Evolutionary conservation across 2,113 vertebrate genomes (phyloP).

Genomic region (Panthera tigris): DNA sequence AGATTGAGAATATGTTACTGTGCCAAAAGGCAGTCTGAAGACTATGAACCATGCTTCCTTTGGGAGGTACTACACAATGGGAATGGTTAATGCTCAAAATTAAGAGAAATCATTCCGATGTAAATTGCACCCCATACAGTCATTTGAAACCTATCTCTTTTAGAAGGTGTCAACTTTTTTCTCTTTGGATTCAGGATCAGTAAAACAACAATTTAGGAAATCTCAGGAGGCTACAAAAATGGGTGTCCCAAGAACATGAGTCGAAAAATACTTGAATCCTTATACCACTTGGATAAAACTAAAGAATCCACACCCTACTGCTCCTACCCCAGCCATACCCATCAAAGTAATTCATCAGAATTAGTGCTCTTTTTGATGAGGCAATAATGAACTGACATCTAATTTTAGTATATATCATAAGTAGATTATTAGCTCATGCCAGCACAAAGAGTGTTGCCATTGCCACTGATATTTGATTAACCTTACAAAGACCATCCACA

Average conservation of each 20-base stretch:
- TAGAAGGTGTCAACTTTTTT: not conserved
- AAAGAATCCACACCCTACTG: not conserved
- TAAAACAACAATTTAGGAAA: not conserved
- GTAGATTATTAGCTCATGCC: not conserved
- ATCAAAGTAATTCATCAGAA: not conserved
- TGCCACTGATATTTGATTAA: not conserved
- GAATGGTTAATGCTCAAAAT: not conserved
- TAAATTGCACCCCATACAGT: not conserved
- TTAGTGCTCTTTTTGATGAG: not conserved
- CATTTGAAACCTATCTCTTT: not conserved
- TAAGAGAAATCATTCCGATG: not conserved
- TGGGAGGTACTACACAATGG: not conserved
- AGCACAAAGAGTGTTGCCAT: not conserved
- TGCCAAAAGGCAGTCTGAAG: not conserved
- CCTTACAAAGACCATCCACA: not conserved
- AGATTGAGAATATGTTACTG: not conserved
- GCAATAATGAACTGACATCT: not conserved
- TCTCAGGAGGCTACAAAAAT: not conserved
- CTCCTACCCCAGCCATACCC: not conserved
- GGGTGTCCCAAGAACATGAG: not conserved
- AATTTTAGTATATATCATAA: not conserved
- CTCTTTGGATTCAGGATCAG: not conserved
- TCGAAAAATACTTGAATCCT: constrained; percentile 33
- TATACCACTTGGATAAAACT: not conserved
- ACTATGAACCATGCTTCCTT: not conserved